Evolutionary conservation across 2,113 vertebrate species (phyloP).

Genomic region (Leuciscus idus): DNA sequence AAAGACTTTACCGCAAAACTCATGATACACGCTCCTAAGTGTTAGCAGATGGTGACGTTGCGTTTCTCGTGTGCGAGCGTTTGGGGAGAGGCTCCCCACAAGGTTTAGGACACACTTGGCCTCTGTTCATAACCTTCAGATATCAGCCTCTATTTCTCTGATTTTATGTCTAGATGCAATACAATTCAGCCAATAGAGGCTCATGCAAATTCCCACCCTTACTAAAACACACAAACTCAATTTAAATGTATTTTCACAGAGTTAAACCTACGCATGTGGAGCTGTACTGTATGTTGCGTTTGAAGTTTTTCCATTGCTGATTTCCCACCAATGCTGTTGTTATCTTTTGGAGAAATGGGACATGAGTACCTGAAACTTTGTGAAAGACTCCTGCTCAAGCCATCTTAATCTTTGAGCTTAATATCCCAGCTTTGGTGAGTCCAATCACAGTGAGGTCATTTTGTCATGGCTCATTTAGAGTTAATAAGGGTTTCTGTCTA

Average conservation of each 20-base stretch:
- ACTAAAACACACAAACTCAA: neutral
- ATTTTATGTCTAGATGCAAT: conserved; percentile 9
- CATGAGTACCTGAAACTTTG: neutral
- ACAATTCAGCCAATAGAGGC: neutral
- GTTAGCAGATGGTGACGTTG: conserved; percentile 69
- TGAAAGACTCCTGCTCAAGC: neutral
- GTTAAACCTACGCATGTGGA: neutral
- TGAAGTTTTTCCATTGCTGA: neutral
- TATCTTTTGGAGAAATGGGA: neutral
- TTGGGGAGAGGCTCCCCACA: conserved; percentile 37
- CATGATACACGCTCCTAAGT: conserved; percentile 66
- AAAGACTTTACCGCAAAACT: conserved; percentile 63
- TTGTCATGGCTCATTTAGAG: conserved; percentile 39
- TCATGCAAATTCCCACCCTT: neutral
- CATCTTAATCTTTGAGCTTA: neutral
- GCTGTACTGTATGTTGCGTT: neutral
- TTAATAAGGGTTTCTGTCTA: conserved; percentile 45
- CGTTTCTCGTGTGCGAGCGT: conserved; percentile 58
- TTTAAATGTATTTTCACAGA: neutral
- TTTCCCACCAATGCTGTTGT: neutral
- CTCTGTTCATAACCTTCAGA: conserved; percentile 34
- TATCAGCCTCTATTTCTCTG: conserved; percentile 17
- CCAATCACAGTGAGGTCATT: conserved; percentile 32
- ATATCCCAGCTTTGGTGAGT: conserved; percentile 26
- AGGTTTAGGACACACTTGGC: conserved; percentile 47